Evolutionary conservation across 37 sponge, comb jelly and placozoan species (phyloP).

Genomic region (Haliclona indistincta): DNA sequence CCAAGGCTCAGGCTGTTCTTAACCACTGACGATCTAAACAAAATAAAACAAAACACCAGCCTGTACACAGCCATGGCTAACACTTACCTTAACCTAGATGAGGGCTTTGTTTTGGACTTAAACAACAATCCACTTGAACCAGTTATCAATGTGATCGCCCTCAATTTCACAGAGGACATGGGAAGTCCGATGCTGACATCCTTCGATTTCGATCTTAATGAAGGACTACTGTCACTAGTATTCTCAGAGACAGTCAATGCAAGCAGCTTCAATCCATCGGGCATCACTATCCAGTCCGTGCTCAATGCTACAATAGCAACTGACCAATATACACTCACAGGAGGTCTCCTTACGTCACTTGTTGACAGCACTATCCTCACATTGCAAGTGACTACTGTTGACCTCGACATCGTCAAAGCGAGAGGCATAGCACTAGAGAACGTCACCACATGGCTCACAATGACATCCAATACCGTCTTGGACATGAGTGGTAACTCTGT

Average conservation of each 20-base stretch:
- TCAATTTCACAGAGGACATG: conserved; percentile 59
- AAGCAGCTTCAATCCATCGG: conserved; percentile 66
- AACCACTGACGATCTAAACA: conserved; percentile 68
- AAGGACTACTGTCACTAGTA: conserved; percentile 51
- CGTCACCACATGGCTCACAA: conserved; percentile 58
- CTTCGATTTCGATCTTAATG: conserved; percentile 79
- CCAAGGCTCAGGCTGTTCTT: conserved; percentile 47
- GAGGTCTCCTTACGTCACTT: conserved; percentile 25
- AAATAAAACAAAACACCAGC: conserved; percentile 75
- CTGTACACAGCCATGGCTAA: conserved; percentile 57
- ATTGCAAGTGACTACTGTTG: conserved; percentile 53
- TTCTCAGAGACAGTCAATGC: conserved; percentile 88
- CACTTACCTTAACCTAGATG: conserved; percentile 53
- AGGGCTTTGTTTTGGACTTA: conserved; percentile 70
- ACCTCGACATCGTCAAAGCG: conserved; percentile 82
- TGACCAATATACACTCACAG: conserved; percentile 48
- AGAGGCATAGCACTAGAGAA: conserved; percentile 63
- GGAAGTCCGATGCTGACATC: conserved; percentile 53
- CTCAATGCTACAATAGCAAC: conserved; percentile 2
- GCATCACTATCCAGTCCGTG: conserved; percentile 66
- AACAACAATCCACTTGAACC: conserved; percentile 57
- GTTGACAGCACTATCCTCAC: conserved; percentile 55
- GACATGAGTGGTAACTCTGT: conserved; percentile 61
- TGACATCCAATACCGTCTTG: conserved; percentile 33
- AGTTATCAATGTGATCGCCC: conserved; percentile 31